A percentile compares a stretch with the other conserved stretches of the same genome.
Conservation (phyloP, 2,113 vertebrate genomes). For the Coturnix japonica region DNA sequence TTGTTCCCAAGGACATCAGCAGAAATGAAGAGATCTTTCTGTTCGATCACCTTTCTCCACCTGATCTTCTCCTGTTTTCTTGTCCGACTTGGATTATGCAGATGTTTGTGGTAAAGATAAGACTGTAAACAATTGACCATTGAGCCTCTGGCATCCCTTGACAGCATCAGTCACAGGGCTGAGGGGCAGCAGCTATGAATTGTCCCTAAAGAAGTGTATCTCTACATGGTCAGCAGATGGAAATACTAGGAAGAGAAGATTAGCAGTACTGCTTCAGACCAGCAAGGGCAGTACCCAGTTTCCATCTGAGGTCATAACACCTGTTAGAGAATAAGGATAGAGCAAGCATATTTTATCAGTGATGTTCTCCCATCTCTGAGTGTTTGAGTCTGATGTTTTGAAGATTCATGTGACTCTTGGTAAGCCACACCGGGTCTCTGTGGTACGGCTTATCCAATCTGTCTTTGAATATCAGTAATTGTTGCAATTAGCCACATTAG, state of each 20-base stretch:
- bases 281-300: background rate
- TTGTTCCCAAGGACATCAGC: background rate
- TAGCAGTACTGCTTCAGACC: background rate
- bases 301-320: background rate
- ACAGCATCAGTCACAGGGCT: background rate
- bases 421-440: background rate
- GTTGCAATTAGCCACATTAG: background rate
- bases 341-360: background rate
- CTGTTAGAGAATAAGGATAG: background rate
- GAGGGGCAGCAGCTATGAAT: background rate
- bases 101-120: background rate
- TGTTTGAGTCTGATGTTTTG: background rate
- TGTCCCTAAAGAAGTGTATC: background rate
- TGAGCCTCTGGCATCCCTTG: background rate
- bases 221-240: background rate
- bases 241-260: too few species aligned
- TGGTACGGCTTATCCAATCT: background rate
- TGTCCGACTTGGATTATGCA: background rate
- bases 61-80: background rate
- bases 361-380: background rate
- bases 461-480: background rate
- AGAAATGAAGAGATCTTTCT: background rate
- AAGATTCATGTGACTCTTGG: background rate
- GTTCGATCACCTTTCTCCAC: background rate
- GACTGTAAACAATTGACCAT: background rate